Conservation (phyloP, 2,113 vertebrate genomes). For the Xenopus tropicalis region UCB_Xtro_10.0 CM004445.2:104286501-104287000, state of each 20-base stretch:
- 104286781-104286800: neutral
- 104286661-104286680: neutral
- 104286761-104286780: neutral
- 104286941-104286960: slow-evolving; percentile 29
- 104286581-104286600: no score
- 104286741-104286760: neutral
- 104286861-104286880: slow-evolving; percentile 4
- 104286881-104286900: slow-evolving; percentile 10
- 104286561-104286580: no score
- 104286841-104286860: slow-evolving; percentile 11
- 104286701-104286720: neutral
- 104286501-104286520: no score
- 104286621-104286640: no score
- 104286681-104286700: neutral
- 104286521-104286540: no score
- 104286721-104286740: neutral
- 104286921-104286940: slow-evolving; percentile 22
- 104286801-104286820: slow-evolving; percentile 5
- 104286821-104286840: neutral
- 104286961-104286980: slow-evolving; percentile 12
- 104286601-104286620: no score
- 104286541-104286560: no score
- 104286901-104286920: slow-evolving; percentile 28
- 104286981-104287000: neutral
- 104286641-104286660: neutral